Conservation (phyloP, 2,888 invertebrate species). For the Sycophila texana region DNA sequence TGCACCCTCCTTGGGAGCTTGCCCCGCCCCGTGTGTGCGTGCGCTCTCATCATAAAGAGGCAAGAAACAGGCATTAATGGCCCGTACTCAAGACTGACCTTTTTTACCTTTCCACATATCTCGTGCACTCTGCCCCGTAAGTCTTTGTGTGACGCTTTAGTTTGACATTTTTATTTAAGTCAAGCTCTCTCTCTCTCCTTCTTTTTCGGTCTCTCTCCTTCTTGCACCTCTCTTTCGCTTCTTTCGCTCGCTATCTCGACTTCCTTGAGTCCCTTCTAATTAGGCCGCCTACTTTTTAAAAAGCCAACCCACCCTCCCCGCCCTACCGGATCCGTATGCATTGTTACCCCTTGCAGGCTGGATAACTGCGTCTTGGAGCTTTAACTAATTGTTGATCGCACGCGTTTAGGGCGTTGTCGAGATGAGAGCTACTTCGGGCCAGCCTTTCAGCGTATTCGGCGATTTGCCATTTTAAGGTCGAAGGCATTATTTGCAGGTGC, state of each 20-base stretch:
- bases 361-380: constrained; percentile 11
- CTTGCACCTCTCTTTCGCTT: constrained; percentile 3
- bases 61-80: constrained; percentile 42
- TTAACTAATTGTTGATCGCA: constrained; percentile 32
- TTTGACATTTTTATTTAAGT: constrained; percentile 67
- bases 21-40: not conserved
- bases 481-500: too few relatives aligned
- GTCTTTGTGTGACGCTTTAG: not conserved
- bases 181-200: constrained; percentile 52
- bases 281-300: constrained; percentile 66
- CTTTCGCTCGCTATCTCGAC: constrained; percentile 25
- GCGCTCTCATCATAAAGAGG: constrained; percentile 24
- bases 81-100: constrained; percentile 39
- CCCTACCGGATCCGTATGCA: constrained; percentile 57
- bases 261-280: constrained; percentile 62
- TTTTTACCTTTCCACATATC: constrained; percentile 24
- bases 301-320: not conserved
- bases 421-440: not conserved
- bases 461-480: too few relatives aligned
- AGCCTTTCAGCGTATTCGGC: too few relatives aligned
- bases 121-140: constrained; percentile 5
- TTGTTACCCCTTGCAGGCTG: constrained; percentile 57
- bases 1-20: too few relatives aligned
- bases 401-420: constrained; percentile 18
- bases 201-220: not conserved